Evolutionary conservation across 2,888 invertebrate species (phyloP), one percentile per base, ranked within the genome.

Genomic region (Xylota sylvarum): DNA sequence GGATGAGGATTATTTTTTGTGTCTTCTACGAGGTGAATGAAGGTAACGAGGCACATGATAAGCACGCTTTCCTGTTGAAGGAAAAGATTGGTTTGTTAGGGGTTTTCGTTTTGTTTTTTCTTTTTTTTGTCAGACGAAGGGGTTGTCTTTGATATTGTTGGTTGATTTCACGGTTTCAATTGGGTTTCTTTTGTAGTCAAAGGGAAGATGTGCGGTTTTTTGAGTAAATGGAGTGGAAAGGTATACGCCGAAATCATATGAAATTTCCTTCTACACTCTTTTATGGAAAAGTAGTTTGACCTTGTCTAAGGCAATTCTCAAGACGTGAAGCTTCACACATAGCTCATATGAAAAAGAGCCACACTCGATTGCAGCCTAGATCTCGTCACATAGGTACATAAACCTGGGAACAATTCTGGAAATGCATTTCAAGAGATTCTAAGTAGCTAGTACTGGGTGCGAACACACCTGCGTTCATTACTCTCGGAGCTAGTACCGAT

Each of bases 1-100:
- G 23, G 58, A 72, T 77, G 32, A 55, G 52, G 52, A 62, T 64
- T 6, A 52, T 72, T 69, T 62, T 70, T 55, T 56, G 55, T 74
- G 73, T 62, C 65, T 60, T 64, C 60, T 55, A 64, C 10, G 40
- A 77, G 80, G 73, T 81, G 62, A 79, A 70, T 32, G 58, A 30
- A 73, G 37, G 62, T 52, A 52, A 19, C 56, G 60, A 43, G 65
- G 17, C 87, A 78, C 81, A 62, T 35, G 88, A 77, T 78, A 64
- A 67, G 88, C 88, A 88, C 88, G 81, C 84, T 81, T 72, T 43
- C 6, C 17, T 62, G 14, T 69, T 70, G 64, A 40, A 64, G 17
- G n/a, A n/a, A n/a, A 73, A 40, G 35, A 37, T 60, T 43, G 56
- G 48, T 32, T 23, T 82, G 43, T 37, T 64, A 55, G 58, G 30